These are phyloP conservation scores for Phoebastria nigripes DNA, from an alignment of 2,797 vertebrate genomes.

Conservation along the genomic window DNA sequence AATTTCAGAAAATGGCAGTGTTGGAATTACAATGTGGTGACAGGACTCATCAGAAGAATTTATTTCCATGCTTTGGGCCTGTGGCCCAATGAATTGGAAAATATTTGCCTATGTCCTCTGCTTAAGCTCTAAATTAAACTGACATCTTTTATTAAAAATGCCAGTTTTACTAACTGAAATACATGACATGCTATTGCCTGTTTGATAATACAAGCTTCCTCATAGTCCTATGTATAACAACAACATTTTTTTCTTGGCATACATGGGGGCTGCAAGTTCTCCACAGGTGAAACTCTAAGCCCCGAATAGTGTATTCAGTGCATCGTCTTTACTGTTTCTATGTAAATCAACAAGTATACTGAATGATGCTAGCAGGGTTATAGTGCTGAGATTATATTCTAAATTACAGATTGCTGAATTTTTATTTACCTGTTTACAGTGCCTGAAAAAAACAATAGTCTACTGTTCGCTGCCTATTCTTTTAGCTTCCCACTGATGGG, in stretches of 20 bases:
- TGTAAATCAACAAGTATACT: background rate
- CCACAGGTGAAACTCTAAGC: background rate
- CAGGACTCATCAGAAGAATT: slow-evolving; percentile 77
- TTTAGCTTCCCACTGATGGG: background rate
- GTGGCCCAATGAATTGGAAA: slow-evolving; percentile 77
- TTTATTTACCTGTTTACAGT: background rate
- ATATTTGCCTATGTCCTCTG: slow-evolving; percentile 72
- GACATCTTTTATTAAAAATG: slow-evolving; percentile 72
- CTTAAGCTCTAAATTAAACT: slow-evolving; percentile 72
- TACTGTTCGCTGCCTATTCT: background rate
- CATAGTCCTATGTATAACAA: background rate
- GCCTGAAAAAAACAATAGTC: background rate
- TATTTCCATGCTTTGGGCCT: slow-evolving; percentile 70
- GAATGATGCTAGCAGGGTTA: background rate
- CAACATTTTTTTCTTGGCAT: background rate
- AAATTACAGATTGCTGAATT: background rate
- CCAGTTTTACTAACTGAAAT: slow-evolving; percentile 64
- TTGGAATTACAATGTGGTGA: slow-evolving; percentile 74
- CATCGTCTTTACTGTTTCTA: background rate
- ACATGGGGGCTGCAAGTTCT: background rate
- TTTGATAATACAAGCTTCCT: slow-evolving; percentile 52
- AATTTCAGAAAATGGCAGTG: slow-evolving; percentile 73
- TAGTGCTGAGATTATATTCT: background rate
- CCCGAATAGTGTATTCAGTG: background rate
- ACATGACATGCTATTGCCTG: slow-evolving; percentile 41